A percentile compares a stretch with the other conserved stretches of the same genome.
phyloP scores from a whole-genome alignment of 2,797 vertebrate genomes.

The Xerus rutilus region DNA sequence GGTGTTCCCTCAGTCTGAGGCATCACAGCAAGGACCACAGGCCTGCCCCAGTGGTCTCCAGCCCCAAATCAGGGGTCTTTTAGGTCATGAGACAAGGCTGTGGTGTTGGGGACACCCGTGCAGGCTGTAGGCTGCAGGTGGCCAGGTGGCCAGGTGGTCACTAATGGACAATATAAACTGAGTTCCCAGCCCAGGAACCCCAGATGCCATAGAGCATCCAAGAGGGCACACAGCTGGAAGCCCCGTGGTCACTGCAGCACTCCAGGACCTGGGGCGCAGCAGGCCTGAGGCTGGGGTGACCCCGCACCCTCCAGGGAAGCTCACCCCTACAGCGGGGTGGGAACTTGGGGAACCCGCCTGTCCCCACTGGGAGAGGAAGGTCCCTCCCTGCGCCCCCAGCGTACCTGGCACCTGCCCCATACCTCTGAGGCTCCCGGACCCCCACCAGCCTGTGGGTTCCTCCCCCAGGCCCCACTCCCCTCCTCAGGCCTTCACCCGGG shows the following conservation, averaged over 20 bases:
- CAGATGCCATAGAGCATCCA: background rate
- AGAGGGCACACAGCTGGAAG: background rate
- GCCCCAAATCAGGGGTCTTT: background rate
- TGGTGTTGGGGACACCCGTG: background rate
- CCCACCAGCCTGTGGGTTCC: too few relatives aligned
- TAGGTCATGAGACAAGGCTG: background rate
- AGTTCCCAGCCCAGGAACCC: background rate
- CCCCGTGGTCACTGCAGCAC: background rate
- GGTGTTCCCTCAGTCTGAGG: background rate
- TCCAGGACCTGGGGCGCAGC: background rate
- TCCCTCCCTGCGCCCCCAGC: too few relatives aligned
- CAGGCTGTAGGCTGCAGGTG: background rate
- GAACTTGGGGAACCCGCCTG: too few relatives aligned
- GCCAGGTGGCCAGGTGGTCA: background rate
- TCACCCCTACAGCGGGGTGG: background rate
- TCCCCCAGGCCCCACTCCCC: fast-evolving
- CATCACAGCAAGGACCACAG: background rate
- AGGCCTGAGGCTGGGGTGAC: too few relatives aligned
- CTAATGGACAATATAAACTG: background rate
- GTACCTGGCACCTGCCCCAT: too few relatives aligned
- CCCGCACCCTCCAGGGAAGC: too few relatives aligned
- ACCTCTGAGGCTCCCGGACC: too few relatives aligned
- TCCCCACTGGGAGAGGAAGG: too few relatives aligned
- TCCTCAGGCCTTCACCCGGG: too few relatives aligned
- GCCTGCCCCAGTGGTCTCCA: fast-evolving